Percentiles rank a stretch among this genome's conserved stretches.
phyloP scores from a whole-genome alignment of 2,113 vertebrate genomes.

The Oxygymnocypris stewartii region DNA sequence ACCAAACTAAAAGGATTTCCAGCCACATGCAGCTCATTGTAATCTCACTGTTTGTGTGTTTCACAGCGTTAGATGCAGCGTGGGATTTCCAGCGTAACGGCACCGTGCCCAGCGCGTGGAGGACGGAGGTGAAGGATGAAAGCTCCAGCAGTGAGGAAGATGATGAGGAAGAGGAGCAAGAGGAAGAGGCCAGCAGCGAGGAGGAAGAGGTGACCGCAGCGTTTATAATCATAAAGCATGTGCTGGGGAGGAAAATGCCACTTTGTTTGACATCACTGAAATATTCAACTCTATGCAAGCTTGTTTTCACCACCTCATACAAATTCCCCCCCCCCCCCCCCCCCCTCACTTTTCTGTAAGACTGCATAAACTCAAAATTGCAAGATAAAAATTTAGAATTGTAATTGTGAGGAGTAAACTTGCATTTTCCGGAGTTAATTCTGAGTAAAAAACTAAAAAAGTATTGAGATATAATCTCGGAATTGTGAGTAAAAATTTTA shows the following conservation, averaged over 20 bases:
- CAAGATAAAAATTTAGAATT: no score
- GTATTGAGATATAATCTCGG: no score
- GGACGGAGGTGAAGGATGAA: slow-evolving; percentile 94
- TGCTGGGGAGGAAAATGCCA: not conserved
- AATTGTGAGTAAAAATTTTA: no score
- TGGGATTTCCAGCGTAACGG: slow-evolving; percentile 86
- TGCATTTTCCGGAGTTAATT: no score
- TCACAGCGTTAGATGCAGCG: slow-evolving; percentile 88
- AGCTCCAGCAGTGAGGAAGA: slow-evolving; percentile 95
- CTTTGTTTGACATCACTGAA: not conserved
- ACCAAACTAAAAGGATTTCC: not conserved
- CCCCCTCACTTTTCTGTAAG: no score
- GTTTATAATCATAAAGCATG: not conserved
- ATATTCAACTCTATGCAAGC: no score
- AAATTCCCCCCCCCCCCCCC: no score
- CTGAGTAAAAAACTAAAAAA: no score
- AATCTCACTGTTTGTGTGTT: slow-evolving; percentile 13
- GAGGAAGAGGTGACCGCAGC: slow-evolving; percentile 78
- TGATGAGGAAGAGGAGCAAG: slow-evolving; percentile 87
- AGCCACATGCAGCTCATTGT: not conserved
- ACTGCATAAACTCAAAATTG: no score
- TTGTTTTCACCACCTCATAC: no score
- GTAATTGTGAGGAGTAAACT: no score
- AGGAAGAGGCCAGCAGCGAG: slow-evolving; percentile 82
- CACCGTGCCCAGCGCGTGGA: slow-evolving; percentile 87